Base-by-base conservation (phyloP, 2,888 invertebrate genomes). In the Oscheius sp. region DNA sequence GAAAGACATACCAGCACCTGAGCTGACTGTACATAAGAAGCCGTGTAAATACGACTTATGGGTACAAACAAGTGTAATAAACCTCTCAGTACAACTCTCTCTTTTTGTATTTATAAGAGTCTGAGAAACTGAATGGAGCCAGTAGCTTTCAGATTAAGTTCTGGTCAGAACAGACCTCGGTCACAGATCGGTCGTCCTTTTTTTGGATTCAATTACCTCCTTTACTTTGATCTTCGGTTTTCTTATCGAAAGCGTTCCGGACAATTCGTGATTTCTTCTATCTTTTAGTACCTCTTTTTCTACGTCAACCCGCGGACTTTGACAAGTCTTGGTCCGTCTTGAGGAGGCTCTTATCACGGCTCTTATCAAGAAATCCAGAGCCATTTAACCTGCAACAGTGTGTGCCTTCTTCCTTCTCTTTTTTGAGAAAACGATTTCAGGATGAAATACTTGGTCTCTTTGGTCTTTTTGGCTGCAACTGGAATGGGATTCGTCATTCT, bases 1-100 rank as follows among this genome's bases (percentile, higher is more conserved):
- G 55, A 55, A 55, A 15, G 55, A 8, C 33, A 55, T 12, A 34
- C 55, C 20, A 33, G 29, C 55, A 55, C 29, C 34, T 55, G 34
- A 55, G 10, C 12, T 20, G 37, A 20, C 27, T 61, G 61, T 61
- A 61, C 42, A 61, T 61, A 61, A 27, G n/a, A n/a, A 55, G 31
- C 52, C 42, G 42, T 12, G 42, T n/a, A 20, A 48, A 48, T 23
- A n/a, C 33, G 3, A 12, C 2, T 15, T 27, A 61, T 61, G 61
- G 61, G 61, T 61, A 52, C 45, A 61, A 33, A 42, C 61, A n/a
- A n/a, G 61, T 61, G 61, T 61, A 61, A 61, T 61, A 61, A 61
- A 61, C 39, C 34, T 37, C 20, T 42, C 15, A 42, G 61, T 61
- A 61, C 61, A 45, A 42, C 6, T 42, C 20, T 42, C 4, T 42